Base-by-base conservation (phyloP, 2,113 vertebrate species). In the Stictonetta naevosa region DNA sequence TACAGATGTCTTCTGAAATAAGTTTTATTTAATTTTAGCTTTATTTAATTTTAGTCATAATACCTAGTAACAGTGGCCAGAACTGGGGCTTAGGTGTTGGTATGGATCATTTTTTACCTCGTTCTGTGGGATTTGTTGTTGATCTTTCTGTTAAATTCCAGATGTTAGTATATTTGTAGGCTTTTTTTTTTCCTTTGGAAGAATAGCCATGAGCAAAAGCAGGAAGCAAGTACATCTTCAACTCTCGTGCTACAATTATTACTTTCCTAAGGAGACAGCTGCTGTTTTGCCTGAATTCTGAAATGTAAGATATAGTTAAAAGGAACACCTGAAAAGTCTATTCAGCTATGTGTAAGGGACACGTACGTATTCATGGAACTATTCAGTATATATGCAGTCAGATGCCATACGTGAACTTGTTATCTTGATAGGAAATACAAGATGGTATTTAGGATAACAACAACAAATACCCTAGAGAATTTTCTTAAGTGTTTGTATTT, bases 231-330 rank as follows among this genome's bases (percentile, higher is more conserved):
- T 64, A 60, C 50, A 56, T n/a, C 26, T 26, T 25, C 81, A 56
- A 66, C 72, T 93, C 90, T 88, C 19, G 29, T 1, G 12, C 28
- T 73, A n/a, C 62, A 46, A 23, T 90, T 92, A 64, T 8, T 46
- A 4, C 26, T 91, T 96, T 91, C 44, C 53, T 82, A 74, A 86
- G 82, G 46, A 88, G 90, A 48, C 85, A 74, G 68, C 80, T 92
- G 79, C 85, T 93, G 31, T 36, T 86, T 88, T 90, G 83, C 42
- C 83, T 88, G 64, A 42, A 22, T 26, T 56, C 69, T 78, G 53
- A 79, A 33, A 50, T 68, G n/a, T 67, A 72, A 88, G 53, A 38
- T 74, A 16, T 11, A 63, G 33, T n/a, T 76, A 83, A 55, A 82
- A 76, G 40, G 22, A 93, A 69, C 80, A 79, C 95, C 91, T 91